Evolutionary conservation across 2,797 vertebrate genomes (phyloP), one percentile per base, ranked within the genome.

Genomic region (Distichodus sexfasciatus): DNA sequence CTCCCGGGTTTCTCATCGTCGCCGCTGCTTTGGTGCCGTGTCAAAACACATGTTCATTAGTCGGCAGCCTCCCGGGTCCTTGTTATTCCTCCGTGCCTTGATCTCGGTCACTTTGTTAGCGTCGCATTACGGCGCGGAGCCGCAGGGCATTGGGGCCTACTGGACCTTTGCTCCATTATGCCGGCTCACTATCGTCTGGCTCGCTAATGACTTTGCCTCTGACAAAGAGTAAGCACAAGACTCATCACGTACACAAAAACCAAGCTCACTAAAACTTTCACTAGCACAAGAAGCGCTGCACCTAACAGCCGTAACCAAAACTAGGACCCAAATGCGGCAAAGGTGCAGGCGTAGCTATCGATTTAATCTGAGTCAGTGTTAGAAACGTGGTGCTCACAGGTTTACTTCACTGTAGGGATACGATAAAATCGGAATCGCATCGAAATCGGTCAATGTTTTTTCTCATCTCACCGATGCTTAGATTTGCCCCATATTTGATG

Each of bases 21-120:
- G 44, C 62, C 21, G 29, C 50, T 65, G 24, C 35, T 33, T 50
- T 63, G 53, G 69, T 59, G 57, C 47, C 43, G 17, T 51, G 43
- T 66, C 44, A 50, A 72, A 71, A 72, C 54, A 51, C 69, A 72
- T 59, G 61, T 66, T 66, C 69, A 72, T 72, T 72, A 72, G 44
- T 28, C 36, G 35, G 24, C 44, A 51, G 43, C 59, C 59, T 72
- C 53, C 62, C 19, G 11, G 36, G 24, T 43, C 36, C 69, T 58
- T 65, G 51, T 72, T 58, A 72, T 65, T 71, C 64, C 33, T 26
- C 51, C 53, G 50, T 41, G 44, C 62, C 69, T 72, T 72, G 69
- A 72, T 72, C 62, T 66, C 19, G 10, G 44, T 43, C 38, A 60
- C 23, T 43, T 60, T 60, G 57, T 51, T 58, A 55, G 19, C 40